A percentile compares a stretch with the other conserved stretches of the same genome.
phyloP scores from a whole-genome alignment of 2,797 vertebrate species.

The Platalea minor region DNA sequence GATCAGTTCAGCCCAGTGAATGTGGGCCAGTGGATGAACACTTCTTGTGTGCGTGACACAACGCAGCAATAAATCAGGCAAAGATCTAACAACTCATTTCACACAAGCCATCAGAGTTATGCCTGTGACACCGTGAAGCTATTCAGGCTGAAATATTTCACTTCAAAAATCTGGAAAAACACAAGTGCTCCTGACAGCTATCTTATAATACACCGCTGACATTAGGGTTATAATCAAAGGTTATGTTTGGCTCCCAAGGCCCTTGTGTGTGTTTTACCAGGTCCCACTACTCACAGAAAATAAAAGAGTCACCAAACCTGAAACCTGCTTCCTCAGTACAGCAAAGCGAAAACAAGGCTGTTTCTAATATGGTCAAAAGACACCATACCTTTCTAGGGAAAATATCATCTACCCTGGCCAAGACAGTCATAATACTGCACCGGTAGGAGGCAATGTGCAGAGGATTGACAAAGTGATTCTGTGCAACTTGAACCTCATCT shows the following conservation, averaged over 20 bases:
- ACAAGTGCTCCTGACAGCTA: neutral
- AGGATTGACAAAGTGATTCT: neutral
- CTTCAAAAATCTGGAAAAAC: neutral
- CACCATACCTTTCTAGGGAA: neutral
- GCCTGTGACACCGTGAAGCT: neutral
- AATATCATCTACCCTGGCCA: neutral
- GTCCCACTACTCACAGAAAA: neutral
- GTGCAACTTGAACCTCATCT: neutral
- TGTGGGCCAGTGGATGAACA: neutral
- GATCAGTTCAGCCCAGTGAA: neutral
- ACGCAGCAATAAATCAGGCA: neutral
- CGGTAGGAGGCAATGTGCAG: accelerated
- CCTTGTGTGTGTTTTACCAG: neutral
- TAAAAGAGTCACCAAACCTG: neutral
- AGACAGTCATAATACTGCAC: neutral
- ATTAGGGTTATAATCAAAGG: neutral
- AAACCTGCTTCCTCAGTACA: neutral
- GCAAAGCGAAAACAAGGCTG: neutral
- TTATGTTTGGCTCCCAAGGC: neutral
- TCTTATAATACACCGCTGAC: neutral
- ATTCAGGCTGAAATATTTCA: neutral
- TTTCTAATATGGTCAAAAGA: neutral
- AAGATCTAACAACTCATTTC: neutral
- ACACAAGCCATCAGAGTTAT: neutral
- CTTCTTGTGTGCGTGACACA: neutral